Evolutionary conservation across 1,140 invertebrate genomes (phyloP).

Genomic region (Leguminivora glycinivorella): DNA sequence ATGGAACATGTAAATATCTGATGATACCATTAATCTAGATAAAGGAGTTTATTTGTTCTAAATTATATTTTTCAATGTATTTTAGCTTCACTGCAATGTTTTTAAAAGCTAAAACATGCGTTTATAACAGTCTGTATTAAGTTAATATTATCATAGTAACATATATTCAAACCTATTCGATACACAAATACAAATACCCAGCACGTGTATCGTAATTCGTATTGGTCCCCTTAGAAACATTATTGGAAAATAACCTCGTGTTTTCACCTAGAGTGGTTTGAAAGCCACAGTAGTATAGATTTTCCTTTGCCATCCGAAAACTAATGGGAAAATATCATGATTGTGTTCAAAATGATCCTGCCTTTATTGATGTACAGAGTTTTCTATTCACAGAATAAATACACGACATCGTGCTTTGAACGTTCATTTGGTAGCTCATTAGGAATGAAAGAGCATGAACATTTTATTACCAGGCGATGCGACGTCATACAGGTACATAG

Average conservation of each 20-base stretch:
- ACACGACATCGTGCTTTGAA: not conserved
- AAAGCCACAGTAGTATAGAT: not conserved
- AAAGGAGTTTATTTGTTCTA: not conserved
- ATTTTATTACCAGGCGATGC: not conserved
- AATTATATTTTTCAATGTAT: not conserved
- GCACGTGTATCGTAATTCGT: no score
- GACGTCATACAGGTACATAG: not conserved
- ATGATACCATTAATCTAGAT: not conserved
- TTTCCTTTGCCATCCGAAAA: not conserved
- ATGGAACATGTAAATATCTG: no score
- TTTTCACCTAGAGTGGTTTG: not conserved
- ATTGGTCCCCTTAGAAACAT: not conserved
- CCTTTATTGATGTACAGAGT: conserved; percentile 2
- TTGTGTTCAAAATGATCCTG: not conserved
- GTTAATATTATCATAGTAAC: no score
- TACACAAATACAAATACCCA: not conserved
- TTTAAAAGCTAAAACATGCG: not conserved
- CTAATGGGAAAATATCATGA: not conserved
- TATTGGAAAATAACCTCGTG: not conserved
- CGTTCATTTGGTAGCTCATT: conserved; percentile 9
- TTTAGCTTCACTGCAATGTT: not conserved
- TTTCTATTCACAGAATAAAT: not conserved
- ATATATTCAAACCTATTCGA: not conserved
- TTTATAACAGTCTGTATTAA: no score
- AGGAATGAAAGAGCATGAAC: conserved; percentile 16